Conservation (phyloP, 2,113 vertebrate genomes). For the Bagarius yarrelli region DNA sequence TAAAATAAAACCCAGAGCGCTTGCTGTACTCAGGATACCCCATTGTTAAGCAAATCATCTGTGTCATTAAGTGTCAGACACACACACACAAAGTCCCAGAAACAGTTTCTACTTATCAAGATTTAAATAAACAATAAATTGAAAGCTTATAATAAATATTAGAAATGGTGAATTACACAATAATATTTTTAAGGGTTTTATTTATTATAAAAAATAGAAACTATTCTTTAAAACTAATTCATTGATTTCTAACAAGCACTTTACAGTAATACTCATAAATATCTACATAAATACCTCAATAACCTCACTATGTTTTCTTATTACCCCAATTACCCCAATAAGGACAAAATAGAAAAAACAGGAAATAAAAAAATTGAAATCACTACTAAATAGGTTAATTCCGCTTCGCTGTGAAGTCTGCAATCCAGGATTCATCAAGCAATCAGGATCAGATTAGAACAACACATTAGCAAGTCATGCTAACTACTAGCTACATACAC, state of each 20-base stretch:
- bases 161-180: background rate
- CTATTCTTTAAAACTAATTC: too few species aligned
- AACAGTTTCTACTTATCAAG: background rate
- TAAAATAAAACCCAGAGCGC: constrained; percentile 26
- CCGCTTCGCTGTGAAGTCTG: background rate
- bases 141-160: background rate
- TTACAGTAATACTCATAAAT: too few species aligned
- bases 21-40: background rate
- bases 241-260: too few species aligned
- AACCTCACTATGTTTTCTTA: too few species aligned
- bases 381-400: background rate
- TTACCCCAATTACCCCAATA: too few species aligned
- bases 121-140: background rate
- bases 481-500: background rate
- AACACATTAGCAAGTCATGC: background rate
- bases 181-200: too few species aligned
- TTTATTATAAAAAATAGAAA: too few species aligned
- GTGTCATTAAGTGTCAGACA: background rate
- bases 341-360: too few species aligned
- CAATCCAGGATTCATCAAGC: background rate
- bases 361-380: too few species aligned
- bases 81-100: background rate
- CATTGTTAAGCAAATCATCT: constrained; percentile 26
- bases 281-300: too few species aligned
- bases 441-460: background rate